Evolutionary conservation across 1,140 invertebrate species (phyloP).

Genomic region (Hyles vespertilio): DNA sequence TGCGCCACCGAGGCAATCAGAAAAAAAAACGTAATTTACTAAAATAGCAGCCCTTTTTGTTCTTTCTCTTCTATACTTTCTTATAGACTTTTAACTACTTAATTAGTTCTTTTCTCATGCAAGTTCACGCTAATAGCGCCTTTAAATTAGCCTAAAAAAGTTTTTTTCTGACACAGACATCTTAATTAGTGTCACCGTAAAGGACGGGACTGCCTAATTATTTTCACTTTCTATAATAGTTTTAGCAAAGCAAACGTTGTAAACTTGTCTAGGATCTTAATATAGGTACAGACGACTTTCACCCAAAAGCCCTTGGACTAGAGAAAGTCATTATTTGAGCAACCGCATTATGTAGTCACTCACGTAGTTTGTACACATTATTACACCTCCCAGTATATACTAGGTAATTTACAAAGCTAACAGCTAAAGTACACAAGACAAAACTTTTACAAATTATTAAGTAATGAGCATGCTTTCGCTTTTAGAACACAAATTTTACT

Average conservation of each 20-base stretch:
- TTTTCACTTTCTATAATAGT: background rate
- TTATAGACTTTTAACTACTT: too few relatives aligned
- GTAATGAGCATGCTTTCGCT: background rate
- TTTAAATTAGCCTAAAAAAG: too few relatives aligned
- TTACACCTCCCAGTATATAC: conserved; percentile 17
- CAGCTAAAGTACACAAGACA: conserved; percentile 23
- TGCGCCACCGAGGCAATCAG: too few relatives aligned
- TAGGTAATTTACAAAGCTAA: conserved; percentile 36
- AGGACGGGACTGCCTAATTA: too few relatives aligned
- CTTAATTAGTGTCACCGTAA: too few relatives aligned
- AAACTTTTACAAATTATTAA: conserved; percentile 17
- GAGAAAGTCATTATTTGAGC: conserved; percentile 28
- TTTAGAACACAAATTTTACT: conserved; percentile 2
- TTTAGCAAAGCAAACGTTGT: background rate
- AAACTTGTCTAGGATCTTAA: conserved; percentile 4
- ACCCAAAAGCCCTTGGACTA: conserved; percentile 30
- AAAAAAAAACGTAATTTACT: too few relatives aligned
- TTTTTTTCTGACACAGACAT: too few relatives aligned
- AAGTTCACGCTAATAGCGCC: too few relatives aligned
- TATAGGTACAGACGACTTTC: conserved; percentile 17
- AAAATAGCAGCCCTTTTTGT: too few relatives aligned
- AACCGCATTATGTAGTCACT: conserved; percentile 5
- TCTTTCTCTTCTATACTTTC: too few relatives aligned
- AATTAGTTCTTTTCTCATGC: too few relatives aligned
- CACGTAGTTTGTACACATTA: conserved; percentile 4